Evolutionary conservation across 2,797 vertebrate genomes (phyloP), one percentile per base, ranked within the genome.

Genomic region (Urophycis tenuis): DNA sequence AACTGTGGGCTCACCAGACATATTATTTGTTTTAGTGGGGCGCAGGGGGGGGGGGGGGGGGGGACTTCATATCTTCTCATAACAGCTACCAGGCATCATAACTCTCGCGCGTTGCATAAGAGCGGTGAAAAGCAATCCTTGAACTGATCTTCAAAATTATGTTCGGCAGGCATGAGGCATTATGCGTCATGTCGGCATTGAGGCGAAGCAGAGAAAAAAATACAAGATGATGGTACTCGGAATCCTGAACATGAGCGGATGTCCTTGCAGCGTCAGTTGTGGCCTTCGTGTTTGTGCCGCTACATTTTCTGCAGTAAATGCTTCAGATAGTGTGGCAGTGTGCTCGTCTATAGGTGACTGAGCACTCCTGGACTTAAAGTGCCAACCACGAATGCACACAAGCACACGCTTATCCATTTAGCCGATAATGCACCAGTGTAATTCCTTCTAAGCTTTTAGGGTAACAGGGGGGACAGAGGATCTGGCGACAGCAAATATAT

Each of bases 401-500:
- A 33, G 31, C 31, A 33, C 39, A 32, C 10, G 45, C 78, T 80
- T 45, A 81, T 77, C 64, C 45, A 77, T 74, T 79, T 73, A 77
- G 73, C 74, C 9, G n/a, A 19, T 71, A 77, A 84, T 75, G 60
- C 74, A 73, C 75, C 69, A 70, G 30, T 5, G 74, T 74, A 76
- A 81, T 71, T 71, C 69, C 39, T 49, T 32, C 30, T 73, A 78
- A 80, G 75, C 36, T 53, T 75, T 80, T 74, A 75, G 33, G 15
- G 22, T 74, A 33, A 29, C 30, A 71, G 34, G 41, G 64, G 64
- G 69, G 12, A 80, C 45, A 75, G 22, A 73, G 33, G 73, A 73
- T 78, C 31, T 70, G 11, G 80, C 71, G 75, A 77, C 33, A 33
- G 82, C 72, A 81, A 39, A 41, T 75, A 41, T 75, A 72, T 45